phyloP scores from a whole-genome alignment of 1,140 invertebrate species.

The Drosophila rufa region DNA sequence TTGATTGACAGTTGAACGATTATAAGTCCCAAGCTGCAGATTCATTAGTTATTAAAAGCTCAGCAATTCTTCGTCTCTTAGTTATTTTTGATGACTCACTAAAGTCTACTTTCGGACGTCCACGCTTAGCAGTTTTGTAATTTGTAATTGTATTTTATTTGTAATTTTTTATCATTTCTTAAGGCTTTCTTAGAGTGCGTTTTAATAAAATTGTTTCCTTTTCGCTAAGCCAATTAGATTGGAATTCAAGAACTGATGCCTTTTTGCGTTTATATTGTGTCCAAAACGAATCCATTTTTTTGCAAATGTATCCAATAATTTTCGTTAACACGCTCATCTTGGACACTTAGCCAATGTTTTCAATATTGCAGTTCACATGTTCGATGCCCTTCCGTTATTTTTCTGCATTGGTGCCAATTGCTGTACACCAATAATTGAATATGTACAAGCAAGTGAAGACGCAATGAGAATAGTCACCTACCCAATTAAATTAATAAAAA shows the following conservation, averaged over 20 bases:
- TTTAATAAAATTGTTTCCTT: too few species aligned
- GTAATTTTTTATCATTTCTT: too few species aligned
- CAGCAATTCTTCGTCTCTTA: too few species aligned
- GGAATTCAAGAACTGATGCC: slow-evolving; percentile 16
- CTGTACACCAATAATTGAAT: slow-evolving; percentile 30
- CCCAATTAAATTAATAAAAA: slow-evolving; percentile 6
- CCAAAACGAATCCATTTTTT: slow-evolving; percentile 16
- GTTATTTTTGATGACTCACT: too few species aligned
- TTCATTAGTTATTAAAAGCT: neutral
- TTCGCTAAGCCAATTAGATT: neutral
- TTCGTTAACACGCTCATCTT: neutral
- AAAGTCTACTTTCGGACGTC: too few species aligned
- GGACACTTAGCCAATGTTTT: too few species aligned
- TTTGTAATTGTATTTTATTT: too few species aligned
- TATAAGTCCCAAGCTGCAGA: neutral
- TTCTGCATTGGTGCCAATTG: neutral
- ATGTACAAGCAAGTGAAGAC: slow-evolving; percentile 17
- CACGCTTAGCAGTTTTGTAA: too few species aligned
- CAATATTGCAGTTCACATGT: too few species aligned
- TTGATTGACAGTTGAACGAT: neutral
- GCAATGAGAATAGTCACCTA: slow-evolving; percentile 1
- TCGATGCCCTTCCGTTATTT: too few species aligned
- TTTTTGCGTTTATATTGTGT: slow-evolving; percentile 4
- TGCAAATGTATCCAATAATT: neutral
- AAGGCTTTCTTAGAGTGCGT: too few species aligned